Evolutionary conservation across 2,888 invertebrate genomes (phyloP), one percentile per base, ranked within the genome.

Genomic region (Drosophila cognata): DNA sequence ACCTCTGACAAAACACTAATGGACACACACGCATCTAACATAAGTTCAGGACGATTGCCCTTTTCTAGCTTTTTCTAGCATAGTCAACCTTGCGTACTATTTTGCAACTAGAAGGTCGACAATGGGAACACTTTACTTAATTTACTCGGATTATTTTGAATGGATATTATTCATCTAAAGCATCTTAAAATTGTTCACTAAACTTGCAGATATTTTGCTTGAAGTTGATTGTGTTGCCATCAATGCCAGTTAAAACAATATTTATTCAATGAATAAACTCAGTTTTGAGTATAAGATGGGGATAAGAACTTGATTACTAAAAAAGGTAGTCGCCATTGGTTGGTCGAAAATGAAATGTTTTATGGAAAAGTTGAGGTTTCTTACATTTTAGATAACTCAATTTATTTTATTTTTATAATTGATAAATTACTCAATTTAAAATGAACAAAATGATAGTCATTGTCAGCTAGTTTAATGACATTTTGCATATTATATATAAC

Each of bases 1-100:
- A 82, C 85, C 86, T 84, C 88, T 81, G 29, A 13, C 31, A 31
- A 33, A 75, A 55, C 46, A 38, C 71, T 59, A 67, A 74, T 53
- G 74, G 68, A 74, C 74, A 80, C 74, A 79, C 61, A 83, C 71
- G 65, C 81, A 75, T 66, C 59, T 65, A 60, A 58, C 53, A 64
- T 50, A 11, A 55, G 58, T 28, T 38, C 55, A 59, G 33, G 48
- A 28, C 48, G 28, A 51, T 28, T 38, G 35, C 38, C 31, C 33
- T 36, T 52, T 50, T 31, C 50, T n/a, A 41, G 35, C 35, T 51
- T 21, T 33, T 38, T 50, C 46, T 51, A 61, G 58, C 55, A 70
- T 68, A 71, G 52, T 55, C 67, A 70, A 53, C 69, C 76, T 69
- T 71, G 72, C 74, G 66, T 53, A 62, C 29, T n/a, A 57, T 21